Evolutionary conservation across 2,113 vertebrate species (phyloP).

Genomic region (Thunnus thynnus): DNA sequence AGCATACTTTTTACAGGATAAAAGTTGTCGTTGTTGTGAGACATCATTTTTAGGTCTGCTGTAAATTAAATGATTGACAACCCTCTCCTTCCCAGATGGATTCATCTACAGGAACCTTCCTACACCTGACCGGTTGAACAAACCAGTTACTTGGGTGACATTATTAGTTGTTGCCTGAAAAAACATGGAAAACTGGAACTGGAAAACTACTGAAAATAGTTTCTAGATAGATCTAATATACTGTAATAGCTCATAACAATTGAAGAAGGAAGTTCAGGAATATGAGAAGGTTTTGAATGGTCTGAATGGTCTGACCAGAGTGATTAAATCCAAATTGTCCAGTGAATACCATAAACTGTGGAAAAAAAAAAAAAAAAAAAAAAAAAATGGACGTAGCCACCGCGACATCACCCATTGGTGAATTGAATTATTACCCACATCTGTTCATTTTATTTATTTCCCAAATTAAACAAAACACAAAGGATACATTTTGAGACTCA

Average conservation of each 20-base stretch:
- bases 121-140: not conserved
- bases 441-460: constrained; percentile 14
- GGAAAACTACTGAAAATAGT: not conserved
- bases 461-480: not conserved
- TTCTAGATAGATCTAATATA: not conserved
- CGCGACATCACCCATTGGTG: too few relatives aligned
- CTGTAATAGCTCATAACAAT: not conserved
- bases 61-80: not conserved
- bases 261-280: not conserved
- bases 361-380: too few relatives aligned
- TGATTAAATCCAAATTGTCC: not conserved
- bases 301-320: not conserved
- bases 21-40: too few relatives aligned
- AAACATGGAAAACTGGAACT: not conserved
- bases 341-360: not conserved
- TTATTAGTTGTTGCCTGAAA: not conserved
- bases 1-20: not conserved
- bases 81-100: too few relatives aligned
- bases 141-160: not conserved
- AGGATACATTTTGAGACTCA: not conserved
- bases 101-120: not conserved
- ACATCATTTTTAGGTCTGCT: not conserved
- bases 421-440: constrained; percentile 27
- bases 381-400: too few relatives aligned
- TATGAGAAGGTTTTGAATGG: too few relatives aligned